Evolutionary conservation across 2,888 invertebrate species (phyloP).

Genomic region (Oligia strigilis): DNA sequence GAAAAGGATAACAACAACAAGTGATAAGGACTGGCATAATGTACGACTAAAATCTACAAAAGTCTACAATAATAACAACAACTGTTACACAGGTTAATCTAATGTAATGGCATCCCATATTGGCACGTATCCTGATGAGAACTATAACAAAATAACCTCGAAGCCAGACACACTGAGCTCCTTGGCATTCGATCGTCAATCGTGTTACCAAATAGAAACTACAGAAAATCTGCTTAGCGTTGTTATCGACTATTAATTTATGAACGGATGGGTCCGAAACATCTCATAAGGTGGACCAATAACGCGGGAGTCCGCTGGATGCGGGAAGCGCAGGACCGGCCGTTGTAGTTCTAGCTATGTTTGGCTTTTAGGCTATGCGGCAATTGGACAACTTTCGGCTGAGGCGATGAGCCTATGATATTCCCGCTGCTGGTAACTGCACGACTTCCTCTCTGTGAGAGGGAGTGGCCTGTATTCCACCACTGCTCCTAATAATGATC

Average conservation of each 20-base stretch:
- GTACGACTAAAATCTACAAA: neutral
- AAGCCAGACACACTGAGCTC: conserved; percentile 20
- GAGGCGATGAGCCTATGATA: neutral
- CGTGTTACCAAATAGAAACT: neutral
- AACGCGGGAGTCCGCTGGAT: neutral
- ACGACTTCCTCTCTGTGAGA: neutral
- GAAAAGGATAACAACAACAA: neutral
- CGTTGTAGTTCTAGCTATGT: neutral
- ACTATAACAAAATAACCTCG: conserved; percentile 28
- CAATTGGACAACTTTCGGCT: neutral
- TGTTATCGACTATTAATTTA: neutral
- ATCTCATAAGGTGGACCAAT: neutral
- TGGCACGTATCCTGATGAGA: conserved; percentile 48
- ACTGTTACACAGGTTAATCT: conserved; percentile 9
- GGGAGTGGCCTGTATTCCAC: neutral
- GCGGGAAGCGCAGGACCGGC: neutral
- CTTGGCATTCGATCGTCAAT: conserved; percentile 43
- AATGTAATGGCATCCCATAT: conserved; percentile 26
- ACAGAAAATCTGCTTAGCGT: conserved; percentile 15
- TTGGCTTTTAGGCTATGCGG: neutral
- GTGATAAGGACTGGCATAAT: neutral
- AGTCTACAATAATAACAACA: neutral
- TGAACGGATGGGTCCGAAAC: neutral
- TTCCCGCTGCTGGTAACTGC: neutral
- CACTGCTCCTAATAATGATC: neutral